A percentile compares a stretch with the other conserved stretches of the same genome.
Evolutionary conservation across 1,140 invertebrate species (phyloP).

Genomic region (Drosophila bifasciata): DNA sequence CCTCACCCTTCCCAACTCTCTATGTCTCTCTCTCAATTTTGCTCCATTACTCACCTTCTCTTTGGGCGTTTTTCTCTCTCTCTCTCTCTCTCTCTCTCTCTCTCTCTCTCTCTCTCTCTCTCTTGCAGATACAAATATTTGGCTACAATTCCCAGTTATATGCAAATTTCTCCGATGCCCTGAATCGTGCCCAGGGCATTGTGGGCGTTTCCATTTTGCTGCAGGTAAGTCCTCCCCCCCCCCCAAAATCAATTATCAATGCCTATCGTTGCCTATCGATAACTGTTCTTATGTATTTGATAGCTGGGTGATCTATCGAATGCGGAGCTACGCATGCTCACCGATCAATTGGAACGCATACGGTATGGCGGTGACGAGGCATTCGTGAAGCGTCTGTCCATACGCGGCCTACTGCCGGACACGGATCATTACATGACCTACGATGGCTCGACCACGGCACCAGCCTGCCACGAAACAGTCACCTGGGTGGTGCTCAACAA

Average conservation of each 20-base stretch:
- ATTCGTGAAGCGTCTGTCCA: constrained; percentile 91
- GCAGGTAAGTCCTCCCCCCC: constrained; percentile 91
- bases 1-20: neutral
- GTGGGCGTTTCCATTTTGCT: constrained; percentile 94
- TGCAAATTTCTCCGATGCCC: constrained; percentile 94
- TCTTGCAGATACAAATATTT: constrained; percentile 94
- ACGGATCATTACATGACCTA: constrained; percentile 98
- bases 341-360: constrained; percentile 94
- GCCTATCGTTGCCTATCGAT: no score
- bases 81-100: neutral
- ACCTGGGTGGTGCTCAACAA: constrained; percentile 98
- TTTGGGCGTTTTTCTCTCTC: no score
- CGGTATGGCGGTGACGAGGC: constrained; percentile 93
- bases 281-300: no score
- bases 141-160: constrained; percentile 97
- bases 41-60: constrained; percentile 5
- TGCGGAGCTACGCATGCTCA: constrained; percentile 93
- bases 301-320: constrained; percentile 94
- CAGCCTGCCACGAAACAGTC: constrained; percentile 95
- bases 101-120: constrained; percentile 1
- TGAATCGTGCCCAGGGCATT: constrained; percentile 94
- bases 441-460: constrained; percentile 97
- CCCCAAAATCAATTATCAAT: constrained; percentile 28
- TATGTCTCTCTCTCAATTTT: neutral
- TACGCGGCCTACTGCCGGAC: constrained; percentile 93